phyloP scores from a whole-genome alignment of 2,888 invertebrate genomes.

The Coenonympha arcania region DNA sequence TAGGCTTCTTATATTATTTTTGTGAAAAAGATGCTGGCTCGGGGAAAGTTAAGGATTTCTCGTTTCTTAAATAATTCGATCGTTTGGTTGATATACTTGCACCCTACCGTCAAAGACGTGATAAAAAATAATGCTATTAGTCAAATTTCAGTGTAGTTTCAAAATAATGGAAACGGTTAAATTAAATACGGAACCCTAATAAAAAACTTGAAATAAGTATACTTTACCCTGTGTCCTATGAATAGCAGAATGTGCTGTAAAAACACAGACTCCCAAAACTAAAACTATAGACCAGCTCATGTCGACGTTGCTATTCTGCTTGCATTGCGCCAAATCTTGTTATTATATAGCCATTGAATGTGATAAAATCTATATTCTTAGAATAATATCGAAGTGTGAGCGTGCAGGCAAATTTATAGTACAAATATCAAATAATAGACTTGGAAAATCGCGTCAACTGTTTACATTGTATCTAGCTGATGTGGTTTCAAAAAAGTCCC shows the following conservation, averaged over 20 bases:
- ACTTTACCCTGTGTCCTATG: conserved; percentile 23
- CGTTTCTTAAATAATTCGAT: no score
- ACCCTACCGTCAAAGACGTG: no score
- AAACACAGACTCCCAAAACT: conserved; percentile 33
- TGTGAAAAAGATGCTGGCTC: no score
- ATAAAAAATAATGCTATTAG: not conserved
- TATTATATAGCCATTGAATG: conserved; percentile 45
- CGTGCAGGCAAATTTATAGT: conserved; percentile 36
- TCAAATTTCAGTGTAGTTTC: no score
- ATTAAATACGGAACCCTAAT: not conserved
- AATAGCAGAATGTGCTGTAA: conserved; percentile 37
- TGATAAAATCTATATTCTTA: conserved; percentile 41
- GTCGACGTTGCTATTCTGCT: conserved; percentile 38
- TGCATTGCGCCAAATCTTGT: conserved; percentile 18
- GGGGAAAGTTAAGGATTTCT: no score
- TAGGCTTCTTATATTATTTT: no score
- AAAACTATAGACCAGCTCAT: conserved; percentile 35
- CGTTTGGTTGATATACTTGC: no score
- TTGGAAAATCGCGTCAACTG: conserved; percentile 3
- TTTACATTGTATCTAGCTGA: conserved; percentile 1
- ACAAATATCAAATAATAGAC: conserved; percentile 35
- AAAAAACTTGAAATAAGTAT: not conserved
- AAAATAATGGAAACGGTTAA: conserved; percentile 1
- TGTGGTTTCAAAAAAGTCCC: conserved; percentile 6
- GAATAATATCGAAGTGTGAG: conserved; percentile 40